Evolutionary conservation across 2,797 vertebrate species (phyloP), one percentile per base, ranked within the genome.

Genomic region (Ispidina picta): DNA sequence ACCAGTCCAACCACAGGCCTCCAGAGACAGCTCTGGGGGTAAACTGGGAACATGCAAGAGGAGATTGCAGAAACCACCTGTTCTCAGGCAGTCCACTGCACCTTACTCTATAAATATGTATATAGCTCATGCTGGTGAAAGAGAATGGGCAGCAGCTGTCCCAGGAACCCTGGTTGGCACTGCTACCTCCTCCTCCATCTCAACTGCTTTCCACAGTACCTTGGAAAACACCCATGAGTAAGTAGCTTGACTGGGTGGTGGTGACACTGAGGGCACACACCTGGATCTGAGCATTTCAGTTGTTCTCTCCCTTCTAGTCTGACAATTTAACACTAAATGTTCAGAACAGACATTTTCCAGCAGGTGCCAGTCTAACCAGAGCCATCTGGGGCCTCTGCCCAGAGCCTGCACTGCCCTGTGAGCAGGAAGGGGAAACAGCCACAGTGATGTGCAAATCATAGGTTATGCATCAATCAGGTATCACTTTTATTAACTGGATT

Each of bases 401-500:
- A 5, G 31, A 65, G 60, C 17, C 49, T 8, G 51, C 26, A 21
- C 79, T 0, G 0, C 39, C 35, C 63, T 48, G 15, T 25, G 28
- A 54, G 8, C 65, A 23, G 48, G 8, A 1, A 77, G 14, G 44
- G 18, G n/a, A 70, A 49, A 4, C 55, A 78, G 92, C 29, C 2
- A 41, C 91, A 94, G 6, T 33, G 75, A 95, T 62, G 2, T 29
- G 52, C 66, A 81, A 91, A 48, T 3, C 86, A 2, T 2, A 0
- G 15, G 31, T 88, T 82, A 54, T 92, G 95, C 96, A 92, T 96
- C 96, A 90, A 83, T 96, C 96, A 96, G 95, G 82, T 93, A 95
- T 58, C 88, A 93, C 97, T 98, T 96, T 98, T 98, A 98, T 98
- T 98, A 93, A 92, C 52, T 65, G 94, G 83, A 94, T 92, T 96